Evolutionary conservation across 2,888 invertebrate genomes (phyloP), one percentile per base, ranked within the genome.

Genomic region (Caenorhabditis sp.): DNA sequence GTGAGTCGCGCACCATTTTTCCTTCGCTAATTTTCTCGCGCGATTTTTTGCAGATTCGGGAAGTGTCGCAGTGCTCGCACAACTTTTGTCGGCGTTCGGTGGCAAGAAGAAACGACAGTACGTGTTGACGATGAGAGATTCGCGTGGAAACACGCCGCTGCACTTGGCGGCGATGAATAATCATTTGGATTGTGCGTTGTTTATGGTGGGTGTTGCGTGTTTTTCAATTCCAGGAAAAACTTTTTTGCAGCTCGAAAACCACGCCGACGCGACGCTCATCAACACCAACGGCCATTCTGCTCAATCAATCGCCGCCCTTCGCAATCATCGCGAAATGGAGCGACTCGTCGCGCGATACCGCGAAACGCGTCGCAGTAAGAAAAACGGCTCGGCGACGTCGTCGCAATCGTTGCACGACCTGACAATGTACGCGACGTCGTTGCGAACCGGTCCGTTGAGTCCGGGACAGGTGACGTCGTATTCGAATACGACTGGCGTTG

Each of bases 161-260:
- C 86, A 86, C 69, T 68, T 86, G 43, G 83, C 86, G 1, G 80
- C 83, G 1, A 78, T 85, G 62, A 82, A 82, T 60, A 84, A 83
- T 62, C 84, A 83, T 61, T 36, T 79, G 3, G 76, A 80, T 27
- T 76, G 79, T 6, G 84, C 79, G 8, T 65, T 83, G 2, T 82
- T 76, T 51, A 66, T 86, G 72, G 82, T 83, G 49, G 62, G 31
- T 21, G 19, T 8, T 14, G 8, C 3, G 2, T 21, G 1, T 17
- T 55, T 17, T 17, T 19, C 2, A 21, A n/a, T 50, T 17, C 43
- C 5, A 43, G 14, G n/a, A 59, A 61, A 51, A 14, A 1, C n/a
- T 24, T 61, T 61, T 37, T 55, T 69, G 50, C 61, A 82, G 77
- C 73, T 85, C 10, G 83, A 84, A 49, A 68, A 76, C 50, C 83